A percentile compares a stretch with the other conserved stretches of the same genome.
Evolutionary conservation across 2,797 vertebrate species (phyloP).

Genomic region (Pampus argenteus): DNA sequence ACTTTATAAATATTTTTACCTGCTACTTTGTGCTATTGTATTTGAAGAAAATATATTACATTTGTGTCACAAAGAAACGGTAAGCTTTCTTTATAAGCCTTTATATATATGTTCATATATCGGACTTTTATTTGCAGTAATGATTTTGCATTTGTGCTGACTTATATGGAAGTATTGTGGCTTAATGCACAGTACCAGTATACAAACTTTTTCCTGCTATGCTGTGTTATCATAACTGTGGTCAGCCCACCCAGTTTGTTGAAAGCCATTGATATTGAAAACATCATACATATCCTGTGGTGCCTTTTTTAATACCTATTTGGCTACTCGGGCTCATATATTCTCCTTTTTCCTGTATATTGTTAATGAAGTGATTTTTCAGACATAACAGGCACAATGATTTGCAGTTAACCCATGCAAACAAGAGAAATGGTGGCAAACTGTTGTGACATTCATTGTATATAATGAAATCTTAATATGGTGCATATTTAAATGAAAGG

Average conservation of each 20-base stretch:
- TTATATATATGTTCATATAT: slow-evolving; percentile 11
- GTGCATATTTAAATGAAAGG: slow-evolving; percentile 91
- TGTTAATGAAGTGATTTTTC: slow-evolving; percentile 79
- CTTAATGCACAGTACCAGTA: slow-evolving; percentile 27
- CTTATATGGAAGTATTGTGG: slow-evolving; percentile 35
- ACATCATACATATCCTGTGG: slow-evolving; percentile 78
- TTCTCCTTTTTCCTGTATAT: slow-evolving; percentile 54
- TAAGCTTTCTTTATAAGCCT: slow-evolving; percentile 12
- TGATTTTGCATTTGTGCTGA: slow-evolving; percentile 29
- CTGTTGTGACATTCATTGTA: slow-evolving; percentile 90
- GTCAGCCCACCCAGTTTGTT: slow-evolving; percentile 82
- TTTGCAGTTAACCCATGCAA: slow-evolving; percentile 87
- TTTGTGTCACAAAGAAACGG: slow-evolving; percentile 8
- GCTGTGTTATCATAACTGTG: slow-evolving; percentile 74
- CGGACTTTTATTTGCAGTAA: slow-evolving; percentile 1
- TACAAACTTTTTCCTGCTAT: slow-evolving; percentile 38
- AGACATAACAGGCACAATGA: slow-evolving; percentile 81
- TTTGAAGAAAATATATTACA: not conserved
- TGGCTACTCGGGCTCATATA: slow-evolving; percentile 64
- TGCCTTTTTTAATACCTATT: slow-evolving; percentile 81
- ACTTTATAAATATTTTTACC: slow-evolving; percentile 39
- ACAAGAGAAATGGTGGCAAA: slow-evolving; percentile 86
- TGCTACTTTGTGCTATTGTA: not conserved
- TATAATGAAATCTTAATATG: slow-evolving; percentile 92
- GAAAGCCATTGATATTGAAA: slow-evolving; percentile 76